Evolutionary conservation across 37 sponge, comb jelly and placozoan species (phyloP).

Genomic region (Dysidea cf. avara): DNA sequence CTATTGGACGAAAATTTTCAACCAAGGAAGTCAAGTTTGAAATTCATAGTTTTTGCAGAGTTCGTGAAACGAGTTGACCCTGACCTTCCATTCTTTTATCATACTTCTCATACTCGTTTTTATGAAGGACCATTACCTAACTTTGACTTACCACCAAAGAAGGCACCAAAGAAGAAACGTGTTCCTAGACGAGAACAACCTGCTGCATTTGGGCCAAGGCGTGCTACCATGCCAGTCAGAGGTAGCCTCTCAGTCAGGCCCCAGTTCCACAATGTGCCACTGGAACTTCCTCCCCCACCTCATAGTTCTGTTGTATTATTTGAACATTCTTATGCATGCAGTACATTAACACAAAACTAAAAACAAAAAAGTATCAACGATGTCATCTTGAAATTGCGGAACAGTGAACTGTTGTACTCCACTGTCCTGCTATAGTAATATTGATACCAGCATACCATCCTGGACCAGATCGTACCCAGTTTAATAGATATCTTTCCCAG

Average conservation of each 20-base stretch:
- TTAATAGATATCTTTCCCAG: constrained; percentile 24
- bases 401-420: neutral
- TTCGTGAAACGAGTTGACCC: constrained; percentile 18
- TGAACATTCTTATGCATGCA: no score
- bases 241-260: no score
- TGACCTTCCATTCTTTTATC: constrained; percentile 14
- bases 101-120: constrained; percentile 18
- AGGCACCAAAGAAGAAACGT: neutral
- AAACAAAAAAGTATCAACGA: no score
- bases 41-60: constrained; percentile 6
- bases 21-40: neutral
- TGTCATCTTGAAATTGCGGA: constrained; percentile 14
- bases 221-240: no score
- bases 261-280: no score
- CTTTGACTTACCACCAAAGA: neutral
- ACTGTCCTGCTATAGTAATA: constrained; percentile 16
- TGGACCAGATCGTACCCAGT: constrained; percentile 25
- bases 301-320: no score
- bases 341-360: no score
- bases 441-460: constrained; percentile 38
- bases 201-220: neutral
- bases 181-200: constrained; percentile 19
- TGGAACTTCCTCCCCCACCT: no score
- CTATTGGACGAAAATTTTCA: constrained; percentile 21
- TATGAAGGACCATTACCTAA: constrained; percentile 18